Evolutionary conservation across 53 echinoderm and acorn worm genomes (phyloP).

Genomic region (Crossaster papposus): DNA sequence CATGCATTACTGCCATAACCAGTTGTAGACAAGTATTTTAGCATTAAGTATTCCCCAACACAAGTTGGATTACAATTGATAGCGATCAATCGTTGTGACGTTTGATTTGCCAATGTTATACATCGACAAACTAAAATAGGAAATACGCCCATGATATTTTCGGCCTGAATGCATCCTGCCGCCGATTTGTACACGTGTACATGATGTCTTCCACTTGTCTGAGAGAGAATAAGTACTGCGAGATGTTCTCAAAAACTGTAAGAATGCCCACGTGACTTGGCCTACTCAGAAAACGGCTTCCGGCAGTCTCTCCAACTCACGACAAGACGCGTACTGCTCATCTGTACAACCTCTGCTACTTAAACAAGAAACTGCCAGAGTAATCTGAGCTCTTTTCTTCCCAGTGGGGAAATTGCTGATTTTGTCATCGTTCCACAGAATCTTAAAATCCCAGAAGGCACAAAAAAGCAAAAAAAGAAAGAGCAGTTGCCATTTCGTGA

Average conservation of each 20-base stretch:
- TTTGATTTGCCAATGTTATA: constrained; percentile 4
- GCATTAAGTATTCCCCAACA: background rate
- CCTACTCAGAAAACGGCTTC: constrained; percentile 6
- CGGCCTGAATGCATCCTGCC: background rate
- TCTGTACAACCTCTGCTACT: background rate
- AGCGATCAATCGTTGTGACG: background rate
- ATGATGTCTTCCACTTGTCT: background rate
- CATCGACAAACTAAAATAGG: background rate
- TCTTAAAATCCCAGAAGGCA: background rate
- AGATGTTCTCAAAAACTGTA: background rate
- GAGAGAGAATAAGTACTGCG: background rate
- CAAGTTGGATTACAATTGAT: background rate
- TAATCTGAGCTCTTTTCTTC: background rate
- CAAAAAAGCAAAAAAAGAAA: background rate
- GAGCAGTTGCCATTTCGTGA: background rate
- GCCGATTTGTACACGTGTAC: background rate
- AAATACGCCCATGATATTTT: background rate
- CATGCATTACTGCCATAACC: too few species aligned
- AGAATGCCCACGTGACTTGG: constrained; percentile 2
- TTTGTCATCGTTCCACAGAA: background rate
- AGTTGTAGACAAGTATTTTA: too few species aligned
- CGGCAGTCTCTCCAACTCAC: background rate
- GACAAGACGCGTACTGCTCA: constrained; percentile 8
- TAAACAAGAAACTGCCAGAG: background rate
- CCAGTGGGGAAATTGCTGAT: background rate